Evolutionary conservation across 2,797 vertebrate genomes (phyloP), one percentile per base, ranked within the genome.

Genomic region (Corythornis leucogaster): DNA sequence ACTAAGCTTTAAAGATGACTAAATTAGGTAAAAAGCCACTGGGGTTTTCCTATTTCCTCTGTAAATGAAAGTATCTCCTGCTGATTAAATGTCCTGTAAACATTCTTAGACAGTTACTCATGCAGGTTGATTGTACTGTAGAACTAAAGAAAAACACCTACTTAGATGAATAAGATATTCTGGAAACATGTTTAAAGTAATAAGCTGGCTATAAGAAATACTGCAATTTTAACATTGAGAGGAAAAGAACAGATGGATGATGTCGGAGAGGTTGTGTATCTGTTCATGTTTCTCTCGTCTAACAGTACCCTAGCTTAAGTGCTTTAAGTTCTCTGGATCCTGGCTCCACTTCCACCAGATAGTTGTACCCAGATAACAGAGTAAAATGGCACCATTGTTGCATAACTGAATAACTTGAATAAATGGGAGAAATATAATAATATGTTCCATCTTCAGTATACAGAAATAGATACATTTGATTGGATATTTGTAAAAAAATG

Each of bases 81-180:
- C 74, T 82, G 87, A 68, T 80, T 89, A 92, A 91, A 80, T 87
- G 67, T 71, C 80, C 87, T 63, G 74, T 81, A 86, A 90, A 93
- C 86, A 94, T 94, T 96, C 87, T 81, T 90, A 77, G 87, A 85
- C 87, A 78, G 69, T 67, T 92, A 90, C 64, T 94, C 90, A 82
- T 78, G 59, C 38, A 66, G 57, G 67, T 51, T 87, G 92, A 90
- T 85, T 88, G 85, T 86, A 82, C 66, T 64, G 62, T 70, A 54
- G 46, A 25, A 81, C 63, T 70, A 31, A 91, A 74, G 35, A 79
- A 82, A 88, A 80, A 54, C 54, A 80, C 30, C 58, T 67, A 17
- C 33, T 67, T 85, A 62, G 7, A 63, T 68, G 73, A 85, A 59
- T 63, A 75, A 82, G 51, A 69, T 69, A 87, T 57, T 85, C 78